phyloP scores from a whole-genome alignment of 2,797 vertebrate genomes.

The Prunella strophiata region DNA sequence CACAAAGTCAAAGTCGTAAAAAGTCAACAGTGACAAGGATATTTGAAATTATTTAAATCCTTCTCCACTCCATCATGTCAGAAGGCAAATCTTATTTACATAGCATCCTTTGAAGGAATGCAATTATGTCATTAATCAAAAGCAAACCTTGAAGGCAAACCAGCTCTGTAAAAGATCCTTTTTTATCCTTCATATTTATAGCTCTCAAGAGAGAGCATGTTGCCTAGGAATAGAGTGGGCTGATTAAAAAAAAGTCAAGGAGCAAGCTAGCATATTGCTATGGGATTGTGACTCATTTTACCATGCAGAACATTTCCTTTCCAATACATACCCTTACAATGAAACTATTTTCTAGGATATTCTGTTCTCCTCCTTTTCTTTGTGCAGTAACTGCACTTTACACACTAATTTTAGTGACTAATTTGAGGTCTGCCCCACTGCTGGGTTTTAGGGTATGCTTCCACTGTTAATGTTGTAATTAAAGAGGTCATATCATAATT shows the following conservation, averaged over 20 bases:
- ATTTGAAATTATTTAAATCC: constrained; percentile 21
- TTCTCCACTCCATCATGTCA: constrained; percentile 40
- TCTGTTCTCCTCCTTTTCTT: background rate
- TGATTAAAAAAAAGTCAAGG: constrained; percentile 23
- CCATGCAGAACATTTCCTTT: background rate
- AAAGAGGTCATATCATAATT: background rate
- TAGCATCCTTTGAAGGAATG: constrained; percentile 39
- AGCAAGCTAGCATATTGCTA: background rate
- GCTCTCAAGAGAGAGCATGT: background rate
- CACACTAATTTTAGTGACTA: background rate
- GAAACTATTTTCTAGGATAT: background rate
- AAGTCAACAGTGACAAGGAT: background rate
- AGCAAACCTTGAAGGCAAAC: constrained; percentile 51
- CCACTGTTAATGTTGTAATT: background rate
- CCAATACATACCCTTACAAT: background rate
- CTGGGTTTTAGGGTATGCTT: background rate
- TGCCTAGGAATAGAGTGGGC: constrained; percentile 22
- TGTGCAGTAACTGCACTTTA: background rate
- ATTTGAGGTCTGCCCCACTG: background rate
- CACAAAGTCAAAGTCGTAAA: background rate
- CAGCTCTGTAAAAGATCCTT: constrained; percentile 14
- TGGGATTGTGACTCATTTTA: constrained; percentile 1
- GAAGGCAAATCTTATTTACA: constrained; percentile 49
- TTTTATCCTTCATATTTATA: constrained; percentile 46
- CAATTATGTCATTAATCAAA: constrained; percentile 65